phyloP scores from a whole-genome alignment of 2,797 vertebrate genomes.

The Urocyon cinereoargenteus region DNA sequence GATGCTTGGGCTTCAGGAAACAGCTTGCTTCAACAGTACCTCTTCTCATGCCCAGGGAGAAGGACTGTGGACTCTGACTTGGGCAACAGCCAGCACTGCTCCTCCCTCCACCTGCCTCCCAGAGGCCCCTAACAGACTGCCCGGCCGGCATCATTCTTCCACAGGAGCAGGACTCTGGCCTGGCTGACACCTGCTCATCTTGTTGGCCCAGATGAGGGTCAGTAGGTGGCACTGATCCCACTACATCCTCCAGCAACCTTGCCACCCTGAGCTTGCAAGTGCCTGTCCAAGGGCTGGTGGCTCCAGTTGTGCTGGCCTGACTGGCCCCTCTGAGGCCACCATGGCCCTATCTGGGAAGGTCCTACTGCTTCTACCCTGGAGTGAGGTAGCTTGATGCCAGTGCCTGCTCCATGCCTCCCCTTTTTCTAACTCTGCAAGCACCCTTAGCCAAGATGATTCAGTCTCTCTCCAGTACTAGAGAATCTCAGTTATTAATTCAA shows the following conservation, averaged over 20 bases:
- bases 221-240: constrained; percentile 14
- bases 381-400: not conserved
- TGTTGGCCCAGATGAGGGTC: constrained; percentile 34
- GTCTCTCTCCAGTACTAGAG: not conserved
- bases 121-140: not conserved
- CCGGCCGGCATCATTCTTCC: not conserved
- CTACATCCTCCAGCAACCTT: not conserved
- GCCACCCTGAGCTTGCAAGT: not conserved
- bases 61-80: not conserved
- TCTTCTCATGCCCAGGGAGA: not conserved
- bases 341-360: not conserved
- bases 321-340: not conserved
- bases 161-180: not conserved
- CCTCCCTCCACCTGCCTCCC: not conserved
- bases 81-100: not conserved
- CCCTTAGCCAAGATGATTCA: not conserved
- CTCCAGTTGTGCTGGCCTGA: constrained; percentile 6
- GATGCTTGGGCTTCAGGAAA: not conserved
- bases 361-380: not conserved
- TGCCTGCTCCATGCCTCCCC: not conserved
- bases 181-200: constrained; percentile 54
- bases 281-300: not conserved
- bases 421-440: not conserved
- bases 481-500: not conserved
- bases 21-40: not conserved